Base-by-base conservation (phyloP, 2,113 vertebrate species). In the Ariopsis seemanni region DNA sequence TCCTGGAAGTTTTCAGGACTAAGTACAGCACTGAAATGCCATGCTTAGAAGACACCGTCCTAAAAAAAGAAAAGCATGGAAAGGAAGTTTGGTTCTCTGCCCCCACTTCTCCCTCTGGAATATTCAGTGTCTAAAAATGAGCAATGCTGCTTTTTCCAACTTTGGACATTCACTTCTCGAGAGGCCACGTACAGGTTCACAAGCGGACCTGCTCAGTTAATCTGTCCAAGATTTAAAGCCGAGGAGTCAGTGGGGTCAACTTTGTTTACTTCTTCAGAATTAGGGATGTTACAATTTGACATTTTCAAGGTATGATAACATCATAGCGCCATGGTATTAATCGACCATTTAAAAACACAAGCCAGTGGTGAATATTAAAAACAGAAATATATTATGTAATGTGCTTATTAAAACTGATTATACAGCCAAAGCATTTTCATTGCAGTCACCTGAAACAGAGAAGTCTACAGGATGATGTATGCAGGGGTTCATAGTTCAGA, bases 91-190 rank as follows among this genome's bases (percentile, higher is more conserved):
- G 7, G 9, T 42, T 63, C 57, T 25, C 55, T 62, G 57, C 58
- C 67, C 42, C 22, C 5, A 50, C 55, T 62, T 87, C 79, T 75
- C 80, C 20, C 17, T 75, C 25, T 14, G 53, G 55, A 82, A 69
- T 74, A 72, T 63, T 75, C 7, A 1, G 42, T 42, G 85, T 34
- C 75, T 67, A 17, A 57, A 62, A 72, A 85, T 77, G 20, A 74
- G 17, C 8, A 17, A 86, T 30, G n/a, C 15, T 0, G 5, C 15
- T 65, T 67, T 86, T 74, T 86, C 74, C 85, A 79, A 79, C 85
- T 86, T 80, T 67, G 85, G 85, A 80, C 60, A 67, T 27, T 62
- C 42, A 14, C 25, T 62, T 62, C 42, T 85, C 34, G 1, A 74
- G 30, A 58, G 27, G 18, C 12, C 20, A 25, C 14, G 20, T 69